phyloP scores from a whole-genome alignment of 2,113 vertebrate species.

The Nothocercus nigrocapillus region DNA sequence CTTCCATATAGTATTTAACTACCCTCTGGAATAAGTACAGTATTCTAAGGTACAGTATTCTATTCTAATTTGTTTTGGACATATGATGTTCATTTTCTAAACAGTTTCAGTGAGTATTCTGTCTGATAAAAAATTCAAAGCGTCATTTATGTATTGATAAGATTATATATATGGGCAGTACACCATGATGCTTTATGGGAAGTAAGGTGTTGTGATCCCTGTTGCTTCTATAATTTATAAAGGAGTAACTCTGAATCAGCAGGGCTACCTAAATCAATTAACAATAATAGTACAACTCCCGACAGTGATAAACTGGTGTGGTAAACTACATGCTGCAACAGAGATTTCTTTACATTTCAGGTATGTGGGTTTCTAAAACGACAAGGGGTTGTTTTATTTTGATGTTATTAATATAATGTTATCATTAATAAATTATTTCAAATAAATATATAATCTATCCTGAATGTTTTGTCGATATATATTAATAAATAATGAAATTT shows the following conservation, averaged over 20 bases:
- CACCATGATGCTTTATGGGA: background rate
- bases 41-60: no score
- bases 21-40: background rate
- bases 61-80: background rate
- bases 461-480: background rate
- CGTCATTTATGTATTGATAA: background rate
- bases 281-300: background rate
- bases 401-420: background rate
- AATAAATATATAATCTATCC: background rate
- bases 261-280: background rate
- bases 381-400: background rate
- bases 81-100: background rate
- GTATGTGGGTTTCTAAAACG: background rate
- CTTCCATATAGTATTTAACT: rapidly evolving
- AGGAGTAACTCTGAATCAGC: background rate
- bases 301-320: background rate
- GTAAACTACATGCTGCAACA: background rate
- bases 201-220: background rate
- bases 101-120: background rate
- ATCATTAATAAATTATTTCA: background rate
- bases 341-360: background rate
- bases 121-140: background rate
- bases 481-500: background rate
- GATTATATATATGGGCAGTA: background rate
- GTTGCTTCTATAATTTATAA: background rate